phyloP scores from a whole-genome alignment of 2,113 vertebrate genomes.

The Perognathus longimembris region DNA sequence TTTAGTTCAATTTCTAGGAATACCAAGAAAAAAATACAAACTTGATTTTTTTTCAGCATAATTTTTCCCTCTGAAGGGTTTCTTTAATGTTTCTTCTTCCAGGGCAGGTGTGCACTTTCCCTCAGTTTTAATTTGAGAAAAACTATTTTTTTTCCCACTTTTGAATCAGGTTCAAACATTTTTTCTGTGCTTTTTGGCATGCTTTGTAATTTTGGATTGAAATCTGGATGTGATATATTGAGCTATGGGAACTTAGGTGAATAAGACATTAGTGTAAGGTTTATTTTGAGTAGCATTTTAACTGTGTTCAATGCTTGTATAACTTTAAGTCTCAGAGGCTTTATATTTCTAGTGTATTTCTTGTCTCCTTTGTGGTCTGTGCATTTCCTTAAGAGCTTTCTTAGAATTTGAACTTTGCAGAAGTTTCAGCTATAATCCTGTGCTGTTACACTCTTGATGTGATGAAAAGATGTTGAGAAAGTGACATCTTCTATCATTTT shows the following conservation, averaged over 20 bases:
- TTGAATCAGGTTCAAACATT: background rate
- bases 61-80: constrained; percentile 41
- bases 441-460: background rate
- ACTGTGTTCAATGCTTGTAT: background rate
- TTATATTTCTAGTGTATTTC: background rate
- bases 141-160: background rate
- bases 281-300: background rate
- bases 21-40: too few species aligned
- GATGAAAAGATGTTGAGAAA: background rate
- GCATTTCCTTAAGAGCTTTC: background rate
- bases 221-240: background rate
- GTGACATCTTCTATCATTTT: background rate
- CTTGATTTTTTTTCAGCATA: too few species aligned
- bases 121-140: background rate
- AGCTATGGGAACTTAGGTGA: background rate
- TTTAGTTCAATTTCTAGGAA: too few species aligned
- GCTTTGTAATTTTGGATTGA: background rate
- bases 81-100: constrained; percentile 18
- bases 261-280: background rate
- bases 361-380: background rate
- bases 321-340: background rate
- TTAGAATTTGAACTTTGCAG: background rate
- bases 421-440: background rate
- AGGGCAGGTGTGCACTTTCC: background rate
- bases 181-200: background rate